Evolutionary conservation across 2,797 vertebrate genomes (phyloP).

Genomic region (Vespertilio murinus): DNA sequence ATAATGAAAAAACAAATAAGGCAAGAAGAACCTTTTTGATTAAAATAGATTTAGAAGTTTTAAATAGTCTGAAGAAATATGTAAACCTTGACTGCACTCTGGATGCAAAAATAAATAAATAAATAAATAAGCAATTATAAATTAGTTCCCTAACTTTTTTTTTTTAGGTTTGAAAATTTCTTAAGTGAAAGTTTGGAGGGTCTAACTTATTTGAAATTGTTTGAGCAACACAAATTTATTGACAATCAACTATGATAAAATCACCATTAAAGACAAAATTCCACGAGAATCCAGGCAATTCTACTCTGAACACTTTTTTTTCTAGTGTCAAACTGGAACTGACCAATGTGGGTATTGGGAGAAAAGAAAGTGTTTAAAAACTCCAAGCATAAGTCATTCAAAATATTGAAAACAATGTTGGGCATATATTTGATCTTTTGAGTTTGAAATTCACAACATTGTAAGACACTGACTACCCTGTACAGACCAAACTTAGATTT

Average conservation of each 20-base stretch:
- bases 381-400: neutral
- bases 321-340: neutral
- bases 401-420: neutral
- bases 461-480: neutral
- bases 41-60: neutral
- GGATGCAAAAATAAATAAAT: neutral
- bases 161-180: neutral
- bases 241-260: neutral
- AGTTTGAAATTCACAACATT: constrained; percentile 4
- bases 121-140: neutral
- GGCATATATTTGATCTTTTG: neutral
- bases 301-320: neutral
- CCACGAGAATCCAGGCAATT: neutral
- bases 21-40: neutral
- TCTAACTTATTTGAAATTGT: neutral
- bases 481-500: neutral
- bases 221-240: neutral
- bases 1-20: neutral
- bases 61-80: neutral
- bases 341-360: neutral
- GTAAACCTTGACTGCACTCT: neutral
- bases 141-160: neutral
- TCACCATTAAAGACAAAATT: neutral
- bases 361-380: neutral
- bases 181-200: neutral